phyloP scores from a whole-genome alignment of 2,113 vertebrate species.

The Cryptomyrus ogoouensis region DNA sequence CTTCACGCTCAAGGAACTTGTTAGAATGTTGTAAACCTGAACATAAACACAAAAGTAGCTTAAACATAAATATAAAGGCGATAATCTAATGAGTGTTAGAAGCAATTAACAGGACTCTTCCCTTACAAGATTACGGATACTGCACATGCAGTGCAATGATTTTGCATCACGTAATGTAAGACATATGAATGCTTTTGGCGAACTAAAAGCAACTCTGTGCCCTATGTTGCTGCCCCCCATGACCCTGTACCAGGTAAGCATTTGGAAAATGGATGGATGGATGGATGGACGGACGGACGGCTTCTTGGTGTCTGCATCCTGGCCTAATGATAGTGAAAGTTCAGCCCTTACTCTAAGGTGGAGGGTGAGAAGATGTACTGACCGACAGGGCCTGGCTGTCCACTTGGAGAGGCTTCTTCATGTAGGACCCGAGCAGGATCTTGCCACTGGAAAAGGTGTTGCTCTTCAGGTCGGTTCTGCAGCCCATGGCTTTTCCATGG shows the following conservation, averaged over 20 bases:
- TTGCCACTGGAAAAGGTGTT: slow-evolving; percentile 49
- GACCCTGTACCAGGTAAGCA: neutral
- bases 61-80: neutral
- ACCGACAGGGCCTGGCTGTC: slow-evolving; percentile 55
- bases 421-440: slow-evolving; percentile 58
- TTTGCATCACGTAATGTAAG: neutral
- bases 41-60: neutral
- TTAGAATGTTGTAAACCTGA: slow-evolving; percentile 57
- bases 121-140: neutral
- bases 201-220: neutral
- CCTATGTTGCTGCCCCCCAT: neutral
- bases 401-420: slow-evolving; percentile 59
- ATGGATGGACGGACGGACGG: too few species aligned
- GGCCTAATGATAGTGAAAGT: neutral
- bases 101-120: neutral
- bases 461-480: slow-evolving; percentile 43
- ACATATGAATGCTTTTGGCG: neutral
- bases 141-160: neutral
- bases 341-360: neutral
- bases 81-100: neutral
- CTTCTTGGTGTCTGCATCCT: too few species aligned
- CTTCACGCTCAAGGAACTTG: slow-evolving; percentile 51
- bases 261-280: neutral
- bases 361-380: slow-evolving; percentile 20
- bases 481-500: slow-evolving; percentile 49